A percentile compares a stretch with the other conserved stretches of the same genome.
Evolutionary conservation across 2,888 invertebrate species (phyloP).

Genomic region (Stenurella melanura): DNA sequence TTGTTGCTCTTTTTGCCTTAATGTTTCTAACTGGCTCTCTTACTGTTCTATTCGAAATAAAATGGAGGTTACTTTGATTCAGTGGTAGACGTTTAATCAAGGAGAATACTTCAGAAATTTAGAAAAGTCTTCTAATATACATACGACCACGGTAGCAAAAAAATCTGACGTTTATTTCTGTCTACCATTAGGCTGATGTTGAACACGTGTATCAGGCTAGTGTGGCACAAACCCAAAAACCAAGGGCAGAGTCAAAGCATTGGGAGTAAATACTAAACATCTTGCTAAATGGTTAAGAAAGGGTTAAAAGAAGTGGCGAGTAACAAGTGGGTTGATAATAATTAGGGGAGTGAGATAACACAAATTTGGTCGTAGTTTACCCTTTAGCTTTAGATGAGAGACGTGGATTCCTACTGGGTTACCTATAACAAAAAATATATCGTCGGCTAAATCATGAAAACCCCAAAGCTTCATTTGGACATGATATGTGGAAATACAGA

Average conservation of each 20-base stretch:
- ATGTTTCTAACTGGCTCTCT: too few relatives aligned
- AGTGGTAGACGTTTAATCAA: too few relatives aligned
- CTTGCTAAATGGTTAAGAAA: neutral
- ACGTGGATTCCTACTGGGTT: conserved; percentile 20
- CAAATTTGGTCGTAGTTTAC: conserved; percentile 27
- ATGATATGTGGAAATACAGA: neutral
- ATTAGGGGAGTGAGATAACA: conserved; percentile 14
- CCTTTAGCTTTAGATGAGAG: conserved; percentile 26
- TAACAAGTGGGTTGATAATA: neutral
- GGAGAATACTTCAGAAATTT: too few relatives aligned
- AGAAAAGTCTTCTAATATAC: too few relatives aligned
- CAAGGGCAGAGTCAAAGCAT: neutral
- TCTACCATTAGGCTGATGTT: too few relatives aligned
- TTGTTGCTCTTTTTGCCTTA: too few relatives aligned
- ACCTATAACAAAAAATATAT: conserved; percentile 31
- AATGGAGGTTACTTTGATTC: too few relatives aligned
- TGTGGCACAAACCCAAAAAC: neutral
- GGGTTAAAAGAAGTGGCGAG: neutral
- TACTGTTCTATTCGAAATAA: too few relatives aligned
- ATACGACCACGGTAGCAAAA: too few relatives aligned
- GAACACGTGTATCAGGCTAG: too few relatives aligned
- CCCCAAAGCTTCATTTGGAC: conserved; percentile 19
- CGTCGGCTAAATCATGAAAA: conserved; percentile 25
- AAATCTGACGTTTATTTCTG: too few relatives aligned
- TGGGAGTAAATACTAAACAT: neutral